A percentile compares a stretch with the other conserved stretches of the same genome.
Conservation (phyloP, 2,797 vertebrate genomes). For the Circus cinereus region DNA sequence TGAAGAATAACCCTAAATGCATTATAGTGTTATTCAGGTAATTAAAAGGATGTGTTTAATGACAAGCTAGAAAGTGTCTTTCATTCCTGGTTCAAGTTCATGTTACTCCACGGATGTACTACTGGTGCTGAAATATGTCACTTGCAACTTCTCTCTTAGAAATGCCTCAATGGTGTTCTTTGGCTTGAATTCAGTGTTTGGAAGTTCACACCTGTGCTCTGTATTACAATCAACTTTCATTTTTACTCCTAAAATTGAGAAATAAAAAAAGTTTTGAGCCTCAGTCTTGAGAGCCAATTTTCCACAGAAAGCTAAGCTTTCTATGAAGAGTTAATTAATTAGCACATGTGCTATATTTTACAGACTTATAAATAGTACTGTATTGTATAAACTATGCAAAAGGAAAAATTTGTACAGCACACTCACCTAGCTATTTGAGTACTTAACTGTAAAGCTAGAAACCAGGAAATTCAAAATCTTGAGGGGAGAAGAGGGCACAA, state of each 20-base stretch:
- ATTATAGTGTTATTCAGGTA: background rate
- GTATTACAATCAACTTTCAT: background rate
- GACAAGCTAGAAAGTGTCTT: background rate
- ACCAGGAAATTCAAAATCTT: background rate
- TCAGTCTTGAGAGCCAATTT: background rate
- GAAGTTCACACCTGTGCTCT: background rate
- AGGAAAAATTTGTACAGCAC: background rate
- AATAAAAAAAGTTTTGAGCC: background rate
- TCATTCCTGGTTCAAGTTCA: background rate
- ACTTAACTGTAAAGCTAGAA: background rate
- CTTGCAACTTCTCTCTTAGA: background rate
- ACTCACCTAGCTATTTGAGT: background rate
- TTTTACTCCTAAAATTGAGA: background rate
- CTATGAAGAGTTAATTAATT: background rate
- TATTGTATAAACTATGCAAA: background rate
- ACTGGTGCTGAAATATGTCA: background rate
- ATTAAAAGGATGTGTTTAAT: background rate
- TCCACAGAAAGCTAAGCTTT: background rate
- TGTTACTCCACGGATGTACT: background rate
- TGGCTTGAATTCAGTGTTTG: background rate
- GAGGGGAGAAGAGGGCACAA: background rate
- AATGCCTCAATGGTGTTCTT: background rate
- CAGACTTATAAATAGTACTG: background rate
- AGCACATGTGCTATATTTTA: background rate
- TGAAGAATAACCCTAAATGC: background rate